phyloP scores from a whole-genome alignment of 2,797 vertebrate genomes.

The Craterocephalus amniculus region DNA sequence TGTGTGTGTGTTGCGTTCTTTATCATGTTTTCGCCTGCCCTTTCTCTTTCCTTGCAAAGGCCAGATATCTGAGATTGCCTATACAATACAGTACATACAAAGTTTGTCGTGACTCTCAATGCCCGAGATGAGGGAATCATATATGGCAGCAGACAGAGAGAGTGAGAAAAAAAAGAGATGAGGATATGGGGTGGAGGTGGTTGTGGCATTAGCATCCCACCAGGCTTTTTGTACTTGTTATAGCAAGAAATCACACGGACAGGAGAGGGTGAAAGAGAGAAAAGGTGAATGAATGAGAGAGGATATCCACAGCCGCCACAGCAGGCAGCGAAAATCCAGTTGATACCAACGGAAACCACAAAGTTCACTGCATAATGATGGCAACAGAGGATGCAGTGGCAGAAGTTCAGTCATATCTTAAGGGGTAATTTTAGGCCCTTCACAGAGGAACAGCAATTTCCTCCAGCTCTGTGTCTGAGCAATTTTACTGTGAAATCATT shows the following conservation, averaged over 20 bases:
- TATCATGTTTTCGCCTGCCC: slow-evolving; percentile 59
- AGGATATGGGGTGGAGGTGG: slow-evolving; percentile 43
- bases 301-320: slow-evolving; percentile 25
- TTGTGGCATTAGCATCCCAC: slow-evolving; percentile 67
- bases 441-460: slow-evolving; percentile 79
- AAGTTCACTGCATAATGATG: slow-evolving; percentile 63
- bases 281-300: slow-evolving; percentile 56
- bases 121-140: slow-evolving; percentile 71
- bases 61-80: slow-evolving; percentile 64
- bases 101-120: slow-evolving; percentile 57
- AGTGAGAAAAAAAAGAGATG: slow-evolving; percentile 20
- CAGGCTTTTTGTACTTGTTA: slow-evolving; percentile 79
- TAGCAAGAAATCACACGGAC: slow-evolving; percentile 78
- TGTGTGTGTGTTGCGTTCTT: slow-evolving; percentile 59
- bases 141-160: slow-evolving; percentile 70
- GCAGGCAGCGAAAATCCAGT: slow-evolving; percentile 45
- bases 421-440: slow-evolving; percentile 75
- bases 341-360: slow-evolving; percentile 58
- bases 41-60: slow-evolving; percentile 51
- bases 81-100: slow-evolving; percentile 57
- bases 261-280: slow-evolving; percentile 60
- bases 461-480: slow-evolving; percentile 76
- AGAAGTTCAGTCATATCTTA: slow-evolving; percentile 75
- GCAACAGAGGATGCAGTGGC: slow-evolving; percentile 61
- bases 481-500: slow-evolving; percentile 79